Percentiles rank a stretch among this genome's conserved stretches.
Conservation (phyloP, 2,113 vertebrate species). For the Steatornis caripensis region DNA sequence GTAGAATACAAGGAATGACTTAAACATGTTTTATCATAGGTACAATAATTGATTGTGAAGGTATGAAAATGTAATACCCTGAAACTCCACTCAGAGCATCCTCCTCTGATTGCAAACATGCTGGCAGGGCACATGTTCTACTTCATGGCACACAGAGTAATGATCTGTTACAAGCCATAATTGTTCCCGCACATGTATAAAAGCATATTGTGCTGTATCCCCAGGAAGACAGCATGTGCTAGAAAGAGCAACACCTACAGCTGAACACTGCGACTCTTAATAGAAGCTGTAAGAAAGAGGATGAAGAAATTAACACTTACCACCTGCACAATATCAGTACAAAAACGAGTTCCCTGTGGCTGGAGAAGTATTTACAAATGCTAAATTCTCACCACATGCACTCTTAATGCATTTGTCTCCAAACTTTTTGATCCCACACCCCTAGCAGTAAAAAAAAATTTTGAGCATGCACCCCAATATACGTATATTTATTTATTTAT, state of each 20-base stretch:
- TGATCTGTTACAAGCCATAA: background rate
- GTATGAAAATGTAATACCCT: background rate
- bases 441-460: background rate
- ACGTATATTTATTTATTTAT: background rate
- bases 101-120: background rate
- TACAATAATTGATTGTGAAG: background rate
- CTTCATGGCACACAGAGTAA: background rate
- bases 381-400: background rate
- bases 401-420: background rate
- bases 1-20: background rate
- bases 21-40: background rate
- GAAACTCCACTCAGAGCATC: background rate
- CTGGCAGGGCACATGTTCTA: slow-evolving; percentile 6
- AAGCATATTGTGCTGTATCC: slow-evolving; percentile 16
- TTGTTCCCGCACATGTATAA: background rate
- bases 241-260: slow-evolving; percentile 9
- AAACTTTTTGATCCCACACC: background rate
- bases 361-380: background rate
- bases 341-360: background rate
- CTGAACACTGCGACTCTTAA: slow-evolving; percentile 1
- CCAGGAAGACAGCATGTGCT: background rate
- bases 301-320: slow-evolving; percentile 25
- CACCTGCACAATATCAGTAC: background rate
- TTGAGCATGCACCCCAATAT: background rate
- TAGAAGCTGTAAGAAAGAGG: background rate